phyloP scores from a whole-genome alignment of 2,797 vertebrate genomes.

The Borostomias antarcticus region DNA sequence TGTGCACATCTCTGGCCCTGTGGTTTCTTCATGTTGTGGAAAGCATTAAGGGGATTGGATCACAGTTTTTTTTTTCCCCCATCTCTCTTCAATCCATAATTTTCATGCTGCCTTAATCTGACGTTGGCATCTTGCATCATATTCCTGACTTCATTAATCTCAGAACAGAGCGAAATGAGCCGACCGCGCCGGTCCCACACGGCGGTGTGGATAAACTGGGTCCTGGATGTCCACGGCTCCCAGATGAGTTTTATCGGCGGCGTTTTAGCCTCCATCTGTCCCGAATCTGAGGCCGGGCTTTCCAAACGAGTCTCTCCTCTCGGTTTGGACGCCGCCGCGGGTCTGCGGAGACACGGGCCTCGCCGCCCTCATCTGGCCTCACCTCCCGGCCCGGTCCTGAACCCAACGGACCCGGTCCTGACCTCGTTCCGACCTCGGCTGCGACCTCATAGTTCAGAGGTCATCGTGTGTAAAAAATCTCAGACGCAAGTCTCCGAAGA shows the following conservation, averaged over 20 bases:
- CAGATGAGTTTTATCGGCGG: conserved; percentile 36
- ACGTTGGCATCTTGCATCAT: conserved; percentile 59
- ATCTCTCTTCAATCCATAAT: conserved; percentile 50
- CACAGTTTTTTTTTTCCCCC: conserved; percentile 30
- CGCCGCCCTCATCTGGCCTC: too few species aligned
- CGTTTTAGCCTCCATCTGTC: conserved; percentile 58
- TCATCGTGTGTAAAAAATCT: conserved; percentile 10
- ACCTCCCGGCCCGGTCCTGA: too few species aligned
- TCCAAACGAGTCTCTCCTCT: conserved; percentile 40
- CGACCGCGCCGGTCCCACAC: too few species aligned
- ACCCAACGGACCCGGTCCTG: too few species aligned
- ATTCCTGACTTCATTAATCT: conserved; percentile 58
- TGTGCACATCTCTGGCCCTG: conserved; percentile 41
- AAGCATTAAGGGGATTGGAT: conserved; percentile 65
- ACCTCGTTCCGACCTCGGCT: too few species aligned
- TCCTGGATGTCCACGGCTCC: conserved; percentile 40
- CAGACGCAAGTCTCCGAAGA: conserved; percentile 3
- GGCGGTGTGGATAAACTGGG: conserved; percentile 36
- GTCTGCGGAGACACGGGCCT: too few species aligned
- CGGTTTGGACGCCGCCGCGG: too few species aligned
- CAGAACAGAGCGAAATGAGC: conserved; percentile 38
- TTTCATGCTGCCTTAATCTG: conserved; percentile 60
- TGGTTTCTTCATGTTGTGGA: conserved; percentile 67
- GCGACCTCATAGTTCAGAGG: too few species aligned
- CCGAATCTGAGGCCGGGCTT: conserved; percentile 56